Evolutionary conservation across 2,113 vertebrate genomes (phyloP).

Genomic region (Pangasianodon gigas): DNA sequence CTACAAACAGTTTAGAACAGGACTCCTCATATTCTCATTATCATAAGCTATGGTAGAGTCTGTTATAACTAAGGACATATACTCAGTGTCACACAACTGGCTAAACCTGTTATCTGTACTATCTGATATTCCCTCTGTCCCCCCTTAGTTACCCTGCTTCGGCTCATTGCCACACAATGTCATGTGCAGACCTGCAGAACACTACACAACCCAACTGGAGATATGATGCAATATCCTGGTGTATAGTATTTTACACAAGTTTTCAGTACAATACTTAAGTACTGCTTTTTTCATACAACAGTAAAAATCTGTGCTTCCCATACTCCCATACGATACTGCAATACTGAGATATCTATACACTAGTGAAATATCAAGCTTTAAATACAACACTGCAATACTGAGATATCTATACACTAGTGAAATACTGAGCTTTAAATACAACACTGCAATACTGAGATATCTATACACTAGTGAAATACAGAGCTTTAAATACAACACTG

Average conservation of each 20-base stretch:
- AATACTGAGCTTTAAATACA: too few relatives aligned
- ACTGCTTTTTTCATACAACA: background rate
- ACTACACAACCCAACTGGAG: background rate
- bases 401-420: too few relatives aligned
- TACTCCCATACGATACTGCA: background rate
- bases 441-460: too few relatives aligned
- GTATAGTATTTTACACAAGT: background rate
- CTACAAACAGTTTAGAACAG: background rate
- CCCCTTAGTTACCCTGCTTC: background rate
- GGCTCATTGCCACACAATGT: background rate
- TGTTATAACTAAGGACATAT: background rate
- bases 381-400: too few relatives aligned
- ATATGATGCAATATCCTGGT: background rate
- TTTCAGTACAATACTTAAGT: background rate
- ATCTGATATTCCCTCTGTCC: background rate
- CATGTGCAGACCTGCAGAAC: slow-evolving; percentile 11
- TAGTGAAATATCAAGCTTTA: too few relatives aligned
- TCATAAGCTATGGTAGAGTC: background rate
- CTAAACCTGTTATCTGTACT: slow-evolving; percentile 6
- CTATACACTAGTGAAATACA: too few relatives aligned
- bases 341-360: too few relatives aligned
- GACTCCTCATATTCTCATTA: background rate
- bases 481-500: too few relatives aligned
- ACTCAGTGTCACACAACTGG: background rate
- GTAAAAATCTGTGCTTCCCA: background rate